These are phyloP conservation scores for Malurus melanocephalus DNA, from an alignment of 2,113 vertebrate species.

Conservation along the genomic window DNA sequence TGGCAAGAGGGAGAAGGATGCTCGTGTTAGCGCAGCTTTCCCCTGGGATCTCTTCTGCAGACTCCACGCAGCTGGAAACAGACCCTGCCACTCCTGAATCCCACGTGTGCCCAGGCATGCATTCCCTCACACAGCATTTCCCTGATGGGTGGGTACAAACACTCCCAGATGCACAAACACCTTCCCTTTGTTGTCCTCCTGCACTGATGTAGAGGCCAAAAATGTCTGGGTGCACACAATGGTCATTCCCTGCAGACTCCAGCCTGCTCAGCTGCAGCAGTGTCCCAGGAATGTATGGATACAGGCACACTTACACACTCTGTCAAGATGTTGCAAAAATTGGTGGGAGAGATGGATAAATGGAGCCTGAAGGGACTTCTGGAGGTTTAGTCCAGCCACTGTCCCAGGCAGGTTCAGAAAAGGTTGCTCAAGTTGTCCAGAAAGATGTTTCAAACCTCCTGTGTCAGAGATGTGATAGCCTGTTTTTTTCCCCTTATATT, in stretches of 20 bases:
- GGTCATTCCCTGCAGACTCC: neutral
- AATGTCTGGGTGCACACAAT: fast-evolving
- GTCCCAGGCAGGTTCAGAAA: neutral
- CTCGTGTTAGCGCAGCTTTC: conserved; percentile 8
- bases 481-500: fast-evolving
- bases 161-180: neutral
- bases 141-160: neutral
- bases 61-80: conserved; percentile 16
- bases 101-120: fast-evolving
- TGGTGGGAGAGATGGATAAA: neutral
- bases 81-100: neutral
- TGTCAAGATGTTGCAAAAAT: neutral
- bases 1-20: conserved; percentile 27
- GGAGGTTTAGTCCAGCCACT: neutral
- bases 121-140: neutral
- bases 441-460: neutral
- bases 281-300: fast-evolving
- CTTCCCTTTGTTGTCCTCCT: neutral
- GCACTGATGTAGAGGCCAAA: neutral
- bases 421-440: neutral
- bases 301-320: neutral
- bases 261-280: neutral
- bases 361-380: neutral
- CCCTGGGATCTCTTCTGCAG: neutral
- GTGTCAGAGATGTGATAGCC: neutral